Base-by-base conservation (phyloP, 2,888 invertebrate genomes). In the Danaus chrysippus region DNA sequence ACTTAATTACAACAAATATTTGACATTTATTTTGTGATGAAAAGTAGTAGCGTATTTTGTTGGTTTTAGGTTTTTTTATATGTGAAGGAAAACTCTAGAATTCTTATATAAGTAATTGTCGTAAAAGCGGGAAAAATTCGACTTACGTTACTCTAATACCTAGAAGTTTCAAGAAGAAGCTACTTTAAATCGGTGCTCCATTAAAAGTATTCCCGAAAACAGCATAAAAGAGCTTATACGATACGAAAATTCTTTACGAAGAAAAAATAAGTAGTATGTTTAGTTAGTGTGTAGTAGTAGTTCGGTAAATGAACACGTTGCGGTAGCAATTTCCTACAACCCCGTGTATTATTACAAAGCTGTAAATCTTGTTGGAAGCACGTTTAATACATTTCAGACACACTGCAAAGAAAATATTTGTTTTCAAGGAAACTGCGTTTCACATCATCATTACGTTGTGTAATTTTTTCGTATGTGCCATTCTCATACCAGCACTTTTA, bases 401-500 rank as follows among this genome's bases (percentile, higher is more conserved):
- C 82, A 81, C 82, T 84, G 83, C 84, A 84, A 81, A 82, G 83
- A 84, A 86, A 84, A 88, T 87, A 87, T 87, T 87, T 84, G 86
- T 86, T 86, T 83, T 81, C 81, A 82, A 84, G 81, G 77, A 84
- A 79, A 87, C 84, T 82, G 86, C 83, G 87, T 75, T n/a, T 83
- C 87, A 86, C 90, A 91, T 91, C 90, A 91, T 89, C 90, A 91
- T 91, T 91, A 91, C 83, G 87, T 73, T 71, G 78, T 86, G 89
- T 90, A 90, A 90, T 91, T 91, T 90, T 90, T 91, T 84, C 83
- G 87, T 84, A 87, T 89, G 84, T 87, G 85, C 87, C 87, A 86
- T 89, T 87, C 86, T 79, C 79, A 78, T 86, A 86, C 79, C 85
- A 84, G 87, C 89, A 87, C 88, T 87, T 88, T 89, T 89, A 90